phyloP scores from a whole-genome alignment of 1,140 invertebrate species.

The Coptotermes formosanus region DNA sequence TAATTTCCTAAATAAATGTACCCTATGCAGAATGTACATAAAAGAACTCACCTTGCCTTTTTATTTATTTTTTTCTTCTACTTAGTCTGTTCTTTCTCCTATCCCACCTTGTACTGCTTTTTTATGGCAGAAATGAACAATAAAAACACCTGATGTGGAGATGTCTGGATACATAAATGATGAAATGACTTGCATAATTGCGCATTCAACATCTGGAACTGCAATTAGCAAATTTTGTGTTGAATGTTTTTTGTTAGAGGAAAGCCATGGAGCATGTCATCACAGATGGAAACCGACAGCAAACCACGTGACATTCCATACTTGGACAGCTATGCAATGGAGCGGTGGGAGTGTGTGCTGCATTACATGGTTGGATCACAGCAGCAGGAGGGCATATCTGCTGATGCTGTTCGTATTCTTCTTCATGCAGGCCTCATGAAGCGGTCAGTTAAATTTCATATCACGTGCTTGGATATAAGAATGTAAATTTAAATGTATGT shows the following conservation, averaged over 20 bases:
- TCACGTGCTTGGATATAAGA: neutral
- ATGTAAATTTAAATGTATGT: neutral
- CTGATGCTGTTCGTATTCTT: slow-evolving; percentile 88
- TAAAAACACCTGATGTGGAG: too few relatives aligned
- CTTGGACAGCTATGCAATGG: slow-evolving; percentile 88
- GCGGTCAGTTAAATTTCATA: slow-evolving; percentile 50
- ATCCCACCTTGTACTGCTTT: too few relatives aligned
- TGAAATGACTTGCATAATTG: too few relatives aligned
- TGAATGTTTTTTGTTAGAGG: slow-evolving; percentile 54
- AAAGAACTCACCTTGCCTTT: too few relatives aligned
- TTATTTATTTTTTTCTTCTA: too few relatives aligned
- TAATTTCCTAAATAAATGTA: too few relatives aligned
- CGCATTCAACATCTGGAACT: too few relatives aligned
- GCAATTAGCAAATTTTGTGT: too few relatives aligned
- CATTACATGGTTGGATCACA: slow-evolving; percentile 95
- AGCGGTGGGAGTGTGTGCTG: slow-evolving; percentile 94
- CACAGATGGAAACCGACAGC: slow-evolving; percentile 80
- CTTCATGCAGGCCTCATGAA: slow-evolving; percentile 92
- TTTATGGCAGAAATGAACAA: too few relatives aligned
- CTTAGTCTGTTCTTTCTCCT: too few relatives aligned
- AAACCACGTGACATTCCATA: slow-evolving; percentile 86
- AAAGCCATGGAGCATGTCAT: slow-evolving; percentile 81
- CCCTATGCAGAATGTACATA: too few relatives aligned
- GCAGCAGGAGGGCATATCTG: slow-evolving; percentile 84
- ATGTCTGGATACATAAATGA: too few relatives aligned